Percentiles rank a stretch among this genome's conserved stretches.
phyloP scores from a whole-genome alignment of 2,888 invertebrate genomes.

The Synergus itoensis region DNA sequence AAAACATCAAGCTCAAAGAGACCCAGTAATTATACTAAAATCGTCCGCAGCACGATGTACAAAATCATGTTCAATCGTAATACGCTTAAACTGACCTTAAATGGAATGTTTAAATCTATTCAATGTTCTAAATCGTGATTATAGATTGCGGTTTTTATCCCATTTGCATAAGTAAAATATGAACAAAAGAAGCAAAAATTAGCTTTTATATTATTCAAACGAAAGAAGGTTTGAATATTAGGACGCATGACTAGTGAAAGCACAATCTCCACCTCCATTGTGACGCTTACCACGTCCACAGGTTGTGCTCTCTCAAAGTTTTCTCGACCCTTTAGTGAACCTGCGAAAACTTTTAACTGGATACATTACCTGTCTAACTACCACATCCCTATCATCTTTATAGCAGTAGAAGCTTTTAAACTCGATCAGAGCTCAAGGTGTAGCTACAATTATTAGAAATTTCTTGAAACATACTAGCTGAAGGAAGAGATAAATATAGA shows the following conservation, averaged over 20 bases:
- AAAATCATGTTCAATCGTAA: background rate
- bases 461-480: slow-evolving; percentile 57
- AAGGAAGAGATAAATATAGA: slow-evolving; percentile 49
- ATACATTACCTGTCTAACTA: slow-evolving; percentile 75
- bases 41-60: background rate
- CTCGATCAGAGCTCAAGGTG: slow-evolving; percentile 60
- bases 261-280: slow-evolving; percentile 69
- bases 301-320: slow-evolving; percentile 61
- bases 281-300: slow-evolving; percentile 56
- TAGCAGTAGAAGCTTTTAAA: slow-evolving; percentile 65
- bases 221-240: slow-evolving; percentile 48
- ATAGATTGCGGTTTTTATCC: background rate
- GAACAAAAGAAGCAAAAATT: background rate
- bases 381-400: slow-evolving; percentile 61
- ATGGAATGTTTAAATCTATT: background rate
- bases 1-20: background rate
- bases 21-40: background rate
- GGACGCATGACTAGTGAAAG: slow-evolving; percentile 75
- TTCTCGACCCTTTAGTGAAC: slow-evolving; percentile 63
- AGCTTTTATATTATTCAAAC: background rate
- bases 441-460: slow-evolving; percentile 66
- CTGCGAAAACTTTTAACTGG: slow-evolving; percentile 75
- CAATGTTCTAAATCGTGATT: background rate
- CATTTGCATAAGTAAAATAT: background rate
- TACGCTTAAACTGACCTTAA: background rate